phyloP scores from a whole-genome alignment of 2,113 vertebrate species.

The Sander lucioperca region DNA sequence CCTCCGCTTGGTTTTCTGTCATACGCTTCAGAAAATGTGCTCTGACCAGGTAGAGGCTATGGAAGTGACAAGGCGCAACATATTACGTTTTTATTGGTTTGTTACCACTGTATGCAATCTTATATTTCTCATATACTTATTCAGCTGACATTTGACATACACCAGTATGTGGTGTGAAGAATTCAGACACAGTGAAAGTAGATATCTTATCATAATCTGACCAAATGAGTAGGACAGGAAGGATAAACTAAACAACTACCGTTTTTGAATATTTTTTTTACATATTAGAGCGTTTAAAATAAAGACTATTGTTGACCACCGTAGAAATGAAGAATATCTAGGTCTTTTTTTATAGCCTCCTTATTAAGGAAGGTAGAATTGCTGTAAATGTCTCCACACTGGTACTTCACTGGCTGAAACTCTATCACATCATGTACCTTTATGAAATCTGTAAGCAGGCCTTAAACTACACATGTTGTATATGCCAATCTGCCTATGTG shows the following conservation, averaged over 20 bases:
- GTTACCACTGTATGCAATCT: neutral
- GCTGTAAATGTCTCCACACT: conserved; percentile 70
- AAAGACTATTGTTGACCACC: neutral
- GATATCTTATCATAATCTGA: neutral
- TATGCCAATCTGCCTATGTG: conserved; percentile 38
- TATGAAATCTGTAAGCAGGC: conserved; percentile 10
- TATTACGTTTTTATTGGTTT: neutral
- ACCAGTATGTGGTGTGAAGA: neutral
- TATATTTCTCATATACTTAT: neutral
- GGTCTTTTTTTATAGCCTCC: conserved; percentile 21
- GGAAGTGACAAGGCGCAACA: neutral
- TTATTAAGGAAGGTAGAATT: conserved; percentile 21
- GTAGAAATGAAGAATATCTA: neutral
- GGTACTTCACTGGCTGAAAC: conserved; percentile 56
- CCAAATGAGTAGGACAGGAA: neutral
- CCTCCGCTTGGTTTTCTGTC: neutral
- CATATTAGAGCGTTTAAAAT: conserved; percentile 24
- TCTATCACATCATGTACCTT: conserved; percentile 41
- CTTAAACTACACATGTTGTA: conserved; percentile 27
- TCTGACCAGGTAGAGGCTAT: neutral
- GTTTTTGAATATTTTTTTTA: no score
- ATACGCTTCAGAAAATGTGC: neutral
- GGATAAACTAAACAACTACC: neutral
- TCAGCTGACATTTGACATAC: neutral
- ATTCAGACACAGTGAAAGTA: neutral